Conservation (phyloP, 2,113 vertebrate genomes). For the Xyliphius kryptos region DNA sequence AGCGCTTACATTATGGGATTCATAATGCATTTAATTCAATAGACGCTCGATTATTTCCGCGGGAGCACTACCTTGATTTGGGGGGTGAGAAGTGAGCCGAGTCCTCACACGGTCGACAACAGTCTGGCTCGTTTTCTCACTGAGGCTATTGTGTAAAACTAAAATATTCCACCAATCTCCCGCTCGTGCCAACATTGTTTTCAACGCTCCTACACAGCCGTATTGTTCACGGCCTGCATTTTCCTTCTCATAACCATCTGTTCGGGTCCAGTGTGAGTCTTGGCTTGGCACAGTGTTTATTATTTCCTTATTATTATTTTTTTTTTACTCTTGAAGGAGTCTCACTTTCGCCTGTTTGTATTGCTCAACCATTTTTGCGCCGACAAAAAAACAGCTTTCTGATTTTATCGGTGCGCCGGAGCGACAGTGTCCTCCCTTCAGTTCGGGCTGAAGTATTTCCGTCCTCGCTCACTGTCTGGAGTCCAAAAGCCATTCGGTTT, state of each 20-base stretch:
- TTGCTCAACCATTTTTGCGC: slow-evolving; percentile 35
- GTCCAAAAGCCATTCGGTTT: slow-evolving; percentile 60
- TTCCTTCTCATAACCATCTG: slow-evolving; percentile 28
- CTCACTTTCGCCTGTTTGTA: slow-evolving; percentile 13
- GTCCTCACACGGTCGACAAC: slow-evolving; percentile 11
- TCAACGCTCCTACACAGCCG: slow-evolving; percentile 30
- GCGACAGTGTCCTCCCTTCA: slow-evolving; percentile 30
- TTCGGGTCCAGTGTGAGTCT: slow-evolving; percentile 29
- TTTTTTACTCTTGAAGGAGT: slow-evolving; percentile 23
- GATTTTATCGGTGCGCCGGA: slow-evolving; percentile 38
- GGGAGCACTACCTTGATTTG: slow-evolving; percentile 35
- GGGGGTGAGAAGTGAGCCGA: slow-evolving; percentile 7
- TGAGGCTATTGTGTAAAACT: slow-evolving; percentile 27
- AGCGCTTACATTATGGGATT: slow-evolving; percentile 38
- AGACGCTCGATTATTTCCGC: slow-evolving; percentile 32
- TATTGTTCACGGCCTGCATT: slow-evolving; percentile 17
- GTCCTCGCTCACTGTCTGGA: slow-evolving; percentile 36
- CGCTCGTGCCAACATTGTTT: slow-evolving; percentile 17
- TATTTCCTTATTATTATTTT: too few species aligned
- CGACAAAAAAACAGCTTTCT: slow-evolving; percentile 35
- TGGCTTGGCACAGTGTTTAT: slow-evolving; percentile 2
- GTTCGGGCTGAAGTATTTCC: slow-evolving; percentile 43
- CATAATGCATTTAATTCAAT: slow-evolving; percentile 38
- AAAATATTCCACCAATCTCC: slow-evolving; percentile 24
- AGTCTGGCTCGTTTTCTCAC: slow-evolving; percentile 18